Base-by-base conservation (phyloP, 2,888 invertebrate genomes). In the Macrophya alboannulata region DNA sequence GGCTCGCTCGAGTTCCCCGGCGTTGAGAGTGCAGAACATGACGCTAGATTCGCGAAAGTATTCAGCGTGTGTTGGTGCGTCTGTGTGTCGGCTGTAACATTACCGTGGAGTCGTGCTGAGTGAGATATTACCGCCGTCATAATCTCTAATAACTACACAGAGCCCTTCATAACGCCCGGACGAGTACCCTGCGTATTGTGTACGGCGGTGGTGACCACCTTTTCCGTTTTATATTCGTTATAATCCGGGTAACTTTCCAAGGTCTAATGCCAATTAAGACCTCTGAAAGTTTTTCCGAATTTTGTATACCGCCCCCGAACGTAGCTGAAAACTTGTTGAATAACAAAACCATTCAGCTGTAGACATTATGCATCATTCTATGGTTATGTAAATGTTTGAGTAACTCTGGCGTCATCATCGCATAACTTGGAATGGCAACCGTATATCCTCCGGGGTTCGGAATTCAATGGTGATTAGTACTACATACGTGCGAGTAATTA, bases 51-150 rank as follows among this genome's bases (percentile, higher is more conserved):
- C 62, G 68, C 81, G 48, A 51, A 62, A 68, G 68, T 37, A 77
- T 17, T 71, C 3, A 37, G 59, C 37, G n/a, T 37, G 40, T 31
- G 59, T 79, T 17, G 6, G 12, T 21, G 40, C 40, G 10, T 59
- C 8, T 12, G 45, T 82, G 87, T 89, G 89, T 89, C 89, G 89
- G 91, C 90, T 91, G 88, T 91, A 92, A 91, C 91, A 92, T 92
- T 92, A 92, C 91, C 89, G 90, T 89, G 91, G 89, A 91, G 90
- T 91, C 92, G 48, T 90, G 92, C 91, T 92, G 92, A 92, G 92
- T 92, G 92, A 92, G 92, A 92, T 92, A 92, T 92, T 92, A 92
- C 91, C 90, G 90, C 90, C 92, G 90, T 92, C 92, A 90, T 92
- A 92, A 92, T 90, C 92, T 92, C 92, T 92, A 92, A 92, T 92